Base-by-base conservation (phyloP, 2,113 vertebrate species). In the Sinocyclocheilus maitianheensis region DNA sequence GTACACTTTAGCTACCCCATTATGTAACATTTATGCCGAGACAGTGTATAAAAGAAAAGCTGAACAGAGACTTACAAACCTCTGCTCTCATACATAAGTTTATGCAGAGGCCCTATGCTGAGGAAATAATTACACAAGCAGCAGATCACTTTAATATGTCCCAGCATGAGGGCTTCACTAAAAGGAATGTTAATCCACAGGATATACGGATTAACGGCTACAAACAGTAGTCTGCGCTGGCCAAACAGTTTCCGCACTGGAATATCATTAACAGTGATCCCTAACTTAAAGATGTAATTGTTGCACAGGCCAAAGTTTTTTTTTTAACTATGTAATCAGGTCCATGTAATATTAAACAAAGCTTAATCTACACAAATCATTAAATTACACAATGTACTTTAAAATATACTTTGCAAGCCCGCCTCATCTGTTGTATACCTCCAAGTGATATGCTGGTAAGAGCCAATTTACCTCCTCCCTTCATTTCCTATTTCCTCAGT, bases 1-100 rank as follows among this genome's bases (percentile, higher is more conserved):
- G 26, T 30, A 55, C 76, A 55, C 72, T 65, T 71, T 63, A n/a
- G 63, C 37, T 48, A 58, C 58, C 55, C 20, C 53, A 40, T 86
- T 84, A 84, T 51, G 67, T 81, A 81, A 86, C 5, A 3, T 9
- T 81, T 77, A 51, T 86, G 85, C n/a, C 22, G 58, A 79, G 34
- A 26, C 53, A 8, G 69, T 3, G 20, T 13, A 55, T 74, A 86
- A 76, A 81, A 30, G 7, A 46, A 84, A 76, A 58, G 24, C 7
- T n/a, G 53, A 24, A 60, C 69, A 63, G 37, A 46, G n/a, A 53
- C 18, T 69, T 51, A 18, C 14, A 53, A 60, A 30, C 24, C 46
- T 53, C 48, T 30, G 43, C 75, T 77, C 75, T 53, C 75, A 53
- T 30, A 10, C 24, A 16, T 26, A 53, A 18, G 11, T 75, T 55